phyloP scores from a whole-genome alignment of 2,113 vertebrate species.

The Apodemus sylvaticus region DNA sequence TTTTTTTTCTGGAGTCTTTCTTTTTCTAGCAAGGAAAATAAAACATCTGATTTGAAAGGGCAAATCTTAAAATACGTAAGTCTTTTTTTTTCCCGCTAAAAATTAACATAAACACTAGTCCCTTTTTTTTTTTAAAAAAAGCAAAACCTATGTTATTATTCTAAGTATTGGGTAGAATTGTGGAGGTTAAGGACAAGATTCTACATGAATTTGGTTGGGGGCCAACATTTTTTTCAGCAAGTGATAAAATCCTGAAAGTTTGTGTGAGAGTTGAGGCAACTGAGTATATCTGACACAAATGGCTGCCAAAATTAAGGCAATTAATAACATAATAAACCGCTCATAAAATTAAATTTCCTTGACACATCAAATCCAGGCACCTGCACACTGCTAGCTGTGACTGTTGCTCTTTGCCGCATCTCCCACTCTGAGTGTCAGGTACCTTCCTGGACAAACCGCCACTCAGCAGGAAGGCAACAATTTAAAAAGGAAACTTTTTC shows the following conservation, averaged over 20 bases:
- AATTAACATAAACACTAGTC: background rate
- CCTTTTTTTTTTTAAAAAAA: background rate
- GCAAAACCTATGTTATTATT: slow-evolving; percentile 34
- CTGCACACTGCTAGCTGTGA: background rate
- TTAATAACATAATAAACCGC: background rate
- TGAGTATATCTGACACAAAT: slow-evolving; percentile 4
- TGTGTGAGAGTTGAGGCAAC: background rate
- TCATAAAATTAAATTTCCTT: slow-evolving; percentile 6
- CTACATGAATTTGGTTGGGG: background rate
- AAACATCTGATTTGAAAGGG: background rate
- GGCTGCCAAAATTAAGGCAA: slow-evolving; percentile 10
- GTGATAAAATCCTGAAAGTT: background rate
- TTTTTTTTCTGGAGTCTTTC: slow-evolving; percentile 70
- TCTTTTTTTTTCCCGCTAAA: background rate
- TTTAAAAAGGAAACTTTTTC: slow-evolving; percentile 27
- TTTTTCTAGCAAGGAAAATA: slow-evolving; percentile 41
- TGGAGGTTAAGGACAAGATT: background rate
- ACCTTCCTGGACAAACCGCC: slow-evolving; percentile 38
- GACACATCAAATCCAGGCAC: background rate
- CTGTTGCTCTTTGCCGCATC: background rate
- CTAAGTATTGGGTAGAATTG: background rate
- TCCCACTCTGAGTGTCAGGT: slow-evolving; percentile 39
- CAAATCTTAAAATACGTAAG: background rate
- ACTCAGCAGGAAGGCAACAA: background rate
- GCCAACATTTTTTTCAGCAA: slow-evolving; percentile 16